Base-by-base conservation (phyloP, 2,888 invertebrate species). In the Dolomedes plantarius region DNA sequence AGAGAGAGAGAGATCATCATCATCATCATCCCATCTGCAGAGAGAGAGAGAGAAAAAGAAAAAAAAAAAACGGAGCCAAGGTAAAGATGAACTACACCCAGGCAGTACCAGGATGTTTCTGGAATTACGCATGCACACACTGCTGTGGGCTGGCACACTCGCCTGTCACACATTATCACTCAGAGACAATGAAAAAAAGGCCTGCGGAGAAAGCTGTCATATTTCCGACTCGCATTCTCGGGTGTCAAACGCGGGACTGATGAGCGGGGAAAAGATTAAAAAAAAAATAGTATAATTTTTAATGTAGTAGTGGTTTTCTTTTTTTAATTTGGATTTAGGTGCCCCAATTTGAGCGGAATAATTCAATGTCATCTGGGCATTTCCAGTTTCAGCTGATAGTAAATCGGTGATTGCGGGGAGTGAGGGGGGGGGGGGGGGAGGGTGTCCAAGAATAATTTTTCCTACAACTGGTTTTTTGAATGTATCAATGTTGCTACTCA, bases 31-130 rank as follows among this genome's bases (percentile, higher is more conserved):
- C 9, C 36, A 36, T 36, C 9, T n/a, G 16, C 36, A 16, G 16
- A n/a, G n/a, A n/a, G n/a, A n/a, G n/a, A n/a, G n/a, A n/a, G 46
- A 3, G 46, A n/a, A 46, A 46, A 65, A 65, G n/a, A n/a, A 36
- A 36, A 36, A 36, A 36, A 36, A 36, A 9, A 36, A 36, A 5
- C 5, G 32, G n/a, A 19, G 1, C 67, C 31, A 50, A 56, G 50
- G 50, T 50, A 19, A 56, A 56, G 46, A 31, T 46, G 23, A 56
- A 56, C 50, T 65, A 68, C 67, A 67, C 77, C 77, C 27, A 67
- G 29, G 39, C 31, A 64, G 56, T 73, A 50, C 27, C 29, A 19
- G 19, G 76, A 67, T 69, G 50, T 50, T 69, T 77, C 69, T 62
- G 50, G 23, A 9, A 28, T 69, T 69, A 68, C 69, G 68, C 76